Evolutionary conservation across 64 coral and sea anemone genomes (phyloP), one percentile per base, ranked within the genome.

Genomic region (Montipora efflorescens): DNA sequence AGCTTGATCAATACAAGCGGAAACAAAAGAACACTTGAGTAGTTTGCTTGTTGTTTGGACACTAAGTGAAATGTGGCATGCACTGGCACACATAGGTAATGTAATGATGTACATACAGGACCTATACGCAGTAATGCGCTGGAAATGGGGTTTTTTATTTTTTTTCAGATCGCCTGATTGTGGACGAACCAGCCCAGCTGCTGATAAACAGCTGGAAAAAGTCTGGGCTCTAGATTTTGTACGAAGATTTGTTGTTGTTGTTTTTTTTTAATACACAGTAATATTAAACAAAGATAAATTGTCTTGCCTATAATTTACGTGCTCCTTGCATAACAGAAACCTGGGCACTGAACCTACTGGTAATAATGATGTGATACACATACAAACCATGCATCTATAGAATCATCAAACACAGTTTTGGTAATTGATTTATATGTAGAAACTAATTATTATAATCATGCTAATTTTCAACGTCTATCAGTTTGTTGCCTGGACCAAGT

Each of bases 401-500:
- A 67, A 67, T 67, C 62, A 67, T 67, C 68, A 71, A 71, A 71
- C 68, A 71, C 36, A 36, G 36, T 36, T 36, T 36, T 36, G 36
- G 36, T 36, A 36, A 36, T 36, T 36, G 36, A 36, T 36, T 36
- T 36, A 36, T 71, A 71, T 21, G 1, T 23, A 71, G 68, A 71
- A 71, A 71, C 68, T 19, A 71, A 71, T 8, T 71, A 71, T 71
- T 71, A 71, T 71, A 71, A 71, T 23, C 21, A 71, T 71, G 68
- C 2, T 8, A 71, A 21, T 71, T 71, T 71, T 71, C 8, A 71
- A 71, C 68, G 6, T 71, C 68, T 71, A 19, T 28, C 20, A 71
- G 18, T 71, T 71, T 71, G 68, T 71, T 71, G 68, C 68, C 68
- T 71, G 68, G 68, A 71, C 68, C 68, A 21, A 71, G 68, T 71